Conservation (phyloP, 2,888 invertebrate species). For the Protophormia terraenovae region DNA sequence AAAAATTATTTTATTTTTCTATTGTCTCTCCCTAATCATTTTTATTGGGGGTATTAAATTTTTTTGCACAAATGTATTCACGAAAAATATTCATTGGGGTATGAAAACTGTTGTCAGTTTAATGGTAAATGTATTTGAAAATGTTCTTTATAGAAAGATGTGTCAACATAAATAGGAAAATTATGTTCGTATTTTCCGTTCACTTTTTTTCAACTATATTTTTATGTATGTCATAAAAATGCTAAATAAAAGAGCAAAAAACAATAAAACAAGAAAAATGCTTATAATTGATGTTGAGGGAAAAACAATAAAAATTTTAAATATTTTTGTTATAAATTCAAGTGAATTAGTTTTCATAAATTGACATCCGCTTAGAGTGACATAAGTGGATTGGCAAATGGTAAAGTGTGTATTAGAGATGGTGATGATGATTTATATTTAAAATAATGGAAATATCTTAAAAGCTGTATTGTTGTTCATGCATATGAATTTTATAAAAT, state of each 20-base stretch:
- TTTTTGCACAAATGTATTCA: not conserved
- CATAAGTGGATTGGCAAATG: conserved; percentile 12
- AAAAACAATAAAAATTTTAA: not conserved
- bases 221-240: conserved; percentile 17
- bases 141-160: conserved; percentile 17
- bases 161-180: conserved; percentile 50
- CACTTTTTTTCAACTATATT: not conserved
- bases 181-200: conserved; percentile 36
- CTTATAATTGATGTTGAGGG: conserved; percentile 27
- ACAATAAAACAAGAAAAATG: conserved; percentile 9
- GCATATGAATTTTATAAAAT: no score
- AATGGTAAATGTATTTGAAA: conserved; percentile 27
- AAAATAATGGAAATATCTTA: not conserved
- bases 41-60: conserved; percentile 29
- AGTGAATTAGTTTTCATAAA: conserved; percentile 32
- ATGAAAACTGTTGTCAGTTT: conserved; percentile 48
- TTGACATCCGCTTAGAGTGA: conserved; percentile 43
- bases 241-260: not conserved
- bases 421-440: not conserved
- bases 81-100: conserved; percentile 36
- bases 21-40: conserved; percentile 46
- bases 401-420: not conserved
- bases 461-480: not conserved
- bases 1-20: conserved; percentile 27
- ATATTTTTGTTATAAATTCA: conserved; percentile 11